Base-by-base conservation (phyloP, 35 echinoderm and acorn worm species). In the Strongylocentrotus purpuratus region DNA sequence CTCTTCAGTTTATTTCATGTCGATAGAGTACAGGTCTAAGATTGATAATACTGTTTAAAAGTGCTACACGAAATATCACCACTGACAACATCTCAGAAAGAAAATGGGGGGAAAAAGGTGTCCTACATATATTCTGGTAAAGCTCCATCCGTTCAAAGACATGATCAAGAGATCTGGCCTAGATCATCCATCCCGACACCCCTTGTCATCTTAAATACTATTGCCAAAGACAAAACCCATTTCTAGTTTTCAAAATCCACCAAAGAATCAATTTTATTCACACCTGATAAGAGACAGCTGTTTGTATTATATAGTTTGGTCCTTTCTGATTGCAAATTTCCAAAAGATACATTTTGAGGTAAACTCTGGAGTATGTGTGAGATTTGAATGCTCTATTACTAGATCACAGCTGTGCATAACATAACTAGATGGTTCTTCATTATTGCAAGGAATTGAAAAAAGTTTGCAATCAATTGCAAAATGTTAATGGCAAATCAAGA, bases 341-440 rank as follows among this genome's bases (percentile, higher is more conserved):
- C 0, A n/a, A 78, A n/a, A 78, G 65, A 31, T 78, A 78, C 65
- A 78, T 7, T 8, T 78, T 78, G 65, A 78, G 65, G 65, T 78
- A 78, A 78, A n/a, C 65, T 78, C 65, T 78, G 65, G 65, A 78
- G 65, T 78, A 78, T 78, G 28, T 78, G 65, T 78, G 65, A 78
- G 65, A 78, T 78, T 78, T 78, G 65, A 78, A 78, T 59, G 52
- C 11, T 59, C 1, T 59, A 78, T 78, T 78, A 78, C 65, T n/a
- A n/a, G 65, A 28, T 28, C 65, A 78, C 65, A 28, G 65, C 65
- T 78, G 65, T 78, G 65, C 65, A 78, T 14, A 28, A 78, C 28
- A n/a, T 78, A 22, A n/a, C 20, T 78, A n/a, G 65, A 78, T 78
- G 11, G 50, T 55, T n/a, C 65, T 78, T 22, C 65, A 78, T 78